Evolutionary conservation across 1,140 invertebrate genomes (phyloP).

Genomic region (Brachystomella parvula): DNA sequence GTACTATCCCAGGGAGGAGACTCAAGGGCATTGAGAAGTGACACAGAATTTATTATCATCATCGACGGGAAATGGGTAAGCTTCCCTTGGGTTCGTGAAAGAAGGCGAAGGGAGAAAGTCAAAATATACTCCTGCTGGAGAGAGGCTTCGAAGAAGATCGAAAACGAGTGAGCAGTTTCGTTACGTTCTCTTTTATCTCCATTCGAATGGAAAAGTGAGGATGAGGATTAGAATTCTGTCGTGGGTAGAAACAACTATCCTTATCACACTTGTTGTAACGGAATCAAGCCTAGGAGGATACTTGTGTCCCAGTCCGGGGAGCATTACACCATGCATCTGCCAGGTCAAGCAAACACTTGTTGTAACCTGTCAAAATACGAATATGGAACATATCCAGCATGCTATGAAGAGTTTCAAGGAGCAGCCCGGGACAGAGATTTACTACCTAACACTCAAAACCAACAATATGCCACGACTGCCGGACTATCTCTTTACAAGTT

Average conservation of each 20-base stretch:
- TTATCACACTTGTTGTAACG: neutral
- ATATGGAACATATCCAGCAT: conserved; percentile 58
- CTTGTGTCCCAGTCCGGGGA: conserved; percentile 18
- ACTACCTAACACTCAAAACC: conserved; percentile 74
- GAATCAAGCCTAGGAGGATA: conserved; percentile 13
- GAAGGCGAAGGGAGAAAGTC: no score
- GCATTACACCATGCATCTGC: conserved; percentile 59
- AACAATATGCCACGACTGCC: conserved; percentile 72
- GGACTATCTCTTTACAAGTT: conserved; percentile 65
- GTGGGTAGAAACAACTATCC: neutral
- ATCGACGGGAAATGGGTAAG: no score
- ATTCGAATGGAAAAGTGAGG: conserved; percentile 3
- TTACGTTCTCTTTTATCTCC: no score
- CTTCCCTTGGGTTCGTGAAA: no score
- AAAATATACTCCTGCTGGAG: no score
- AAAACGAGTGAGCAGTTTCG: no score
- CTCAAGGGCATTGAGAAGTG: no score
- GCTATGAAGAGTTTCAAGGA: conserved; percentile 69
- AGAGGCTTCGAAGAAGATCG: no score
- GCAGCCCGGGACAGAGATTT: conserved; percentile 59
- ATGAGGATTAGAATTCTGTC: neutral
- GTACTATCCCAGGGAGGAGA: no score
- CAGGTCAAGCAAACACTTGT: conserved; percentile 75
- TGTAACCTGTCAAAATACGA: conserved; percentile 73
- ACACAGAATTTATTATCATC: no score